A percentile compares a stretch with the other conserved stretches of the same genome.
Evolutionary conservation across 2,888 invertebrate species (phyloP).

Genomic region (Ptychoptera albimana): DNA sequence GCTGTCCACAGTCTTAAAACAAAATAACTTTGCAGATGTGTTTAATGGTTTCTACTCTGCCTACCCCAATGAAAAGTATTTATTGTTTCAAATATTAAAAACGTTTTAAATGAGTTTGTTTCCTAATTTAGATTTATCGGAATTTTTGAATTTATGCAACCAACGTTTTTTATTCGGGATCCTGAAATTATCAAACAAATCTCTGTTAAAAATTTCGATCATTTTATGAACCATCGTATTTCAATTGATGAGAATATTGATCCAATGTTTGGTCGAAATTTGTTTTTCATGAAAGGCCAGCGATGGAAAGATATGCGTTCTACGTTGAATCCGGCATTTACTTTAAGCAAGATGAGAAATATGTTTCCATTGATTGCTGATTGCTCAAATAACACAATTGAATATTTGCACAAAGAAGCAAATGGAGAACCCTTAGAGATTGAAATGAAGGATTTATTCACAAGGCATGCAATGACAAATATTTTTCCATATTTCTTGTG

Average conservation of each 20-base stretch:
- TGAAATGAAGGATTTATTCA: conserved; percentile 31
- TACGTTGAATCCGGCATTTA: conserved; percentile 31
- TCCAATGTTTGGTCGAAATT: conserved; percentile 34
- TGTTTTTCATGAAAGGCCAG: conserved; percentile 31
- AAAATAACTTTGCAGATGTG: neutral
- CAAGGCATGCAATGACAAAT: conserved; percentile 10
- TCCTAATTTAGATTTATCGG: conserved; percentile 33
- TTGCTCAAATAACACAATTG: conserved; percentile 1
- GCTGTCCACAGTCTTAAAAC: neutral
- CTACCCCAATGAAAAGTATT: conserved; percentile 1
- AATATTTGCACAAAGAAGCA: conserved; percentile 7
- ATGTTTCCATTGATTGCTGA: conserved; percentile 29
- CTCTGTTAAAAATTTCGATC: conserved; percentile 40
- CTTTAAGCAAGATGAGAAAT: conserved; percentile 31
- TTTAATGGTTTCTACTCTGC: neutral
- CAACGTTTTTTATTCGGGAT: conserved; percentile 33
- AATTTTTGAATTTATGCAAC: conserved; percentile 29
- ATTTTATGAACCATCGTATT: conserved; percentile 34
- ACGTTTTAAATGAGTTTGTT: too few relatives aligned
- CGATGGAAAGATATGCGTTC: conserved; percentile 31
- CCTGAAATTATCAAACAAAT: conserved; percentile 37
- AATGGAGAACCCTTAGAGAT: conserved; percentile 10
- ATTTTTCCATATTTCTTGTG: too few relatives aligned
- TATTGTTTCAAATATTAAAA: too few relatives aligned
- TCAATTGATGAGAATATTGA: conserved; percentile 28